These are phyloP conservation scores for Dioctria rufipes DNA, from an alignment of 2,888 invertebrate species.

Conservation along the genomic window DNA sequence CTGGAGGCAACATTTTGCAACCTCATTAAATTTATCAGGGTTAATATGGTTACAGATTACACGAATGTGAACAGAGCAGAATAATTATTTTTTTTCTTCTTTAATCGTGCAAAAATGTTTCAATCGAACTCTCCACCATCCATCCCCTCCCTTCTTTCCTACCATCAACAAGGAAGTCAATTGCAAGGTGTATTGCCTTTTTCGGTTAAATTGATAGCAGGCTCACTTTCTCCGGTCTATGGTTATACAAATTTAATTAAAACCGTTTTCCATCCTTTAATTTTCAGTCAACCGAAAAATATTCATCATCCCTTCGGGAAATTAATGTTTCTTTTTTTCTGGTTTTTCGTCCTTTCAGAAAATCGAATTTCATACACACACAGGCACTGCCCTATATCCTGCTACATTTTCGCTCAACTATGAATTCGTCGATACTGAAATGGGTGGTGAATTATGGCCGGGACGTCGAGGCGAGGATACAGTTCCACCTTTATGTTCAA, in stretches of 20 bases:
- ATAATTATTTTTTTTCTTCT: too few species aligned
- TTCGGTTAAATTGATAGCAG: neutral
- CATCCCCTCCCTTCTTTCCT: too few species aligned
- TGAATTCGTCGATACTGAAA: slow-evolving; percentile 86
- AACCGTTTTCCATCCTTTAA: slow-evolving; percentile 57
- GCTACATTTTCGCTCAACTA: slow-evolving; percentile 82
- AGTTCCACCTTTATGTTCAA: slow-evolving; percentile 73
- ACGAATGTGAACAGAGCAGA: too few species aligned
- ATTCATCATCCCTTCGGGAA: slow-evolving; percentile 60
- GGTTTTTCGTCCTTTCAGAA: slow-evolving; percentile 66
- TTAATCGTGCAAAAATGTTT: too few species aligned
- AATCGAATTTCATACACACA: slow-evolving; percentile 76
- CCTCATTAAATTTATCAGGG: neutral
- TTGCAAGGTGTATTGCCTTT: too few species aligned
- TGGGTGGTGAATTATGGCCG: slow-evolving; percentile 80
- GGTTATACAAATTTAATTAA: slow-evolving; percentile 60
- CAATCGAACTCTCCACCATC: too few species aligned
- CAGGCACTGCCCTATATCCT: slow-evolving; percentile 86
- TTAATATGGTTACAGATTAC: neutral
- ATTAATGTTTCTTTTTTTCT: slow-evolving; percentile 62
- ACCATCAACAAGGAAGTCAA: too few species aligned
- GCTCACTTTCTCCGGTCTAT: neutral
- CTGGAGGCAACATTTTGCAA: neutral
- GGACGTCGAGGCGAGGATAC: slow-evolving; percentile 71
- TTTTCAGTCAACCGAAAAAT: slow-evolving; percentile 61